Evolutionary conservation across 2,797 vertebrate genomes (phyloP), one percentile per base, ranked within the genome.

Genomic region (Setipinna tenuifilis): DNA sequence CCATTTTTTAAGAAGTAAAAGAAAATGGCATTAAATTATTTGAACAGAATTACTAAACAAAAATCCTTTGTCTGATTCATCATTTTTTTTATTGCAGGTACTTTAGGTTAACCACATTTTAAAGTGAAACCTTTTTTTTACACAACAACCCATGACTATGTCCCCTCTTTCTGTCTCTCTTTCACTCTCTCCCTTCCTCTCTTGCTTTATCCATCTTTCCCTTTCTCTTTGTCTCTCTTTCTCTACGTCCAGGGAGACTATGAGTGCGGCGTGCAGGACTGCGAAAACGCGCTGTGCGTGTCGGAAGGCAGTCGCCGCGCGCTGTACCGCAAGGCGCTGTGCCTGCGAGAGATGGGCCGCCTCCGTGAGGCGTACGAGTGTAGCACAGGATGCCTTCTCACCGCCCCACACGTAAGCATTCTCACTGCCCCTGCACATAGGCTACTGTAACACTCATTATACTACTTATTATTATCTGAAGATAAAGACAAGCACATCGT

Each of bases 301-400:
- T 95, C 92, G 16, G 96, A 96, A 84, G 94, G 98, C 89, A 98
- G 96, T 88, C 97, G 97, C 89, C 94, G 97, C 89, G 98, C 98
- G 0, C 94, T 99, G 25, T 99, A 97, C 91, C 96, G 98, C 86
- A 99, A 98, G 92, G 97, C 98, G 0, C 94, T 98, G 3, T 97
- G 96, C 86, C 94, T 99, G 89, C 95, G 96, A 83, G 97, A 99
- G 88, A 90, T 98, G 90, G 98, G 97, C 9, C 95, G 96, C 85
- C 95, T 99, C 90, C 95, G 98, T 91, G 98, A 99, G 87, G 98
- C 98, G 0, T 99, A 99, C 0, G 97, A 98, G 83, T 98, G 98
- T 92, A 98, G 97, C 88, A 99, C 98, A 88, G 95, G 96, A 86
- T 99, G 98, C 90, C 95, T 99, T 71, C 96, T 99, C 6, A 96